Percentiles rank a stretch among this genome's conserved stretches.
These are phyloP conservation scores for Drosophila paranaensis DNA, from an alignment of 2,888 invertebrate species.

Conservation along the genomic window DNA sequence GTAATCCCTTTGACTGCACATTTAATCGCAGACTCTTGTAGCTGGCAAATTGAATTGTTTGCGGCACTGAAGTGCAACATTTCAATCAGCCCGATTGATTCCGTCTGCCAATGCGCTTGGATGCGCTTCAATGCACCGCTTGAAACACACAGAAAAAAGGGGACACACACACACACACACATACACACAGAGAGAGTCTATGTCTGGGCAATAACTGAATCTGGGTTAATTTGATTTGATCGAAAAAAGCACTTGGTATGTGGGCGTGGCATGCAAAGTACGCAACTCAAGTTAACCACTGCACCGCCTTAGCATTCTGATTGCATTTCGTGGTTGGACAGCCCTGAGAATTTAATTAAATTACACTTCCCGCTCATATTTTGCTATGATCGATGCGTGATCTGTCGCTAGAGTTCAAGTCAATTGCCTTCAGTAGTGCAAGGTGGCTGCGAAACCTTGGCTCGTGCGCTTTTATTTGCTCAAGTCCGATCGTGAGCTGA, in stretches of 20 bases:
- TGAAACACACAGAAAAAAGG: slow-evolving; percentile 4
- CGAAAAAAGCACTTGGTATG: slow-evolving; percentile 13
- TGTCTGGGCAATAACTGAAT: slow-evolving; percentile 22
- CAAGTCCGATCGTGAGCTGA: slow-evolving; percentile 1
- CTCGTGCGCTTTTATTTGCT: slow-evolving; percentile 1
- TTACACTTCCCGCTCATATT: slow-evolving; percentile 29
- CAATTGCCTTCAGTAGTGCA: slow-evolving; percentile 33
- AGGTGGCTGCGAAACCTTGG: slow-evolving; percentile 31
- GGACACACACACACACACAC: background rate
- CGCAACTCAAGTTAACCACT: slow-evolving; percentile 6
- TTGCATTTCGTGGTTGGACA: slow-evolving; percentile 24
- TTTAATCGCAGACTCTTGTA: slow-evolving; percentile 59
- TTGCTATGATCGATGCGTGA: slow-evolving; percentile 50
- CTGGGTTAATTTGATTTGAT: slow-evolving; percentile 35
- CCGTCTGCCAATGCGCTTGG: slow-evolving; percentile 44
- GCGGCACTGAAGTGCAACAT: slow-evolving; percentile 47
- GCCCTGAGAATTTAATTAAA: slow-evolving; percentile 46
- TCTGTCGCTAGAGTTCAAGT: slow-evolving; percentile 46
- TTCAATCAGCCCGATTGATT: slow-evolving; percentile 62
- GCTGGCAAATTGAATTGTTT: slow-evolving; percentile 69
- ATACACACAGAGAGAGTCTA: background rate
- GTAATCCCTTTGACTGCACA: slow-evolving; percentile 58
- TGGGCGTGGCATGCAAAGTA: slow-evolving; percentile 12
- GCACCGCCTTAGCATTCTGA: background rate
- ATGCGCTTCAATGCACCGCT: slow-evolving; percentile 44